A percentile compares a stretch with the other conserved stretches of the same genome.
These are phyloP conservation scores for Istiophorus platypterus DNA, from an alignment of 2,113 vertebrate species.

Conservation along the genomic window DNA sequence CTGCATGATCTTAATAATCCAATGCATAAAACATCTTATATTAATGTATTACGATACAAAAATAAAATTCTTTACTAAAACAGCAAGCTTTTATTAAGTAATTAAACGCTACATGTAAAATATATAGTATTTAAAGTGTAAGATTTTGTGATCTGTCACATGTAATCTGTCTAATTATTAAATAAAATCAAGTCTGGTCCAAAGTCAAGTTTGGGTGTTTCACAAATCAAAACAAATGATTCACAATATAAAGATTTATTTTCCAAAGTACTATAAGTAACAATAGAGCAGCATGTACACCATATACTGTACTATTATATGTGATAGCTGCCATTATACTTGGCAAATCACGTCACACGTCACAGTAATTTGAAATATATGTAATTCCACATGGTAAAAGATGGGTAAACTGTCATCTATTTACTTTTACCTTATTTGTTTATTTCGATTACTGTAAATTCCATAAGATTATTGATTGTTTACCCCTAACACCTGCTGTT, in stretches of 20 bases:
- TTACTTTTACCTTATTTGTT: slow-evolving; percentile 8
- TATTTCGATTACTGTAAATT: background rate
- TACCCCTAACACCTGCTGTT: slow-evolving; percentile 23
- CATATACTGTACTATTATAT: background rate
- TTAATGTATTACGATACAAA: too few relatives aligned
- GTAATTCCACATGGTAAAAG: background rate
- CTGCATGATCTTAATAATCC: too few relatives aligned
- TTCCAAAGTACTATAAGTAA: background rate
- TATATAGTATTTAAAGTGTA: too few relatives aligned
- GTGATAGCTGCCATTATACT: background rate
- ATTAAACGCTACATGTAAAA: too few relatives aligned
- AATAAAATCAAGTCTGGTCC: too few relatives aligned
- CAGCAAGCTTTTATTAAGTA: too few relatives aligned
- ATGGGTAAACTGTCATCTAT: background rate
- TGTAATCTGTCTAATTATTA: too few relatives aligned
- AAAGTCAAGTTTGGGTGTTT: background rate
- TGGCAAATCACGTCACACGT: background rate
- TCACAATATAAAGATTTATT: too few relatives aligned
- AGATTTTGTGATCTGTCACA: too few relatives aligned
- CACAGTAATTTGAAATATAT: background rate
- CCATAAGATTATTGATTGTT: slow-evolving; percentile 12
- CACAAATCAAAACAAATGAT: background rate
- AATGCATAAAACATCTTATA: too few relatives aligned
- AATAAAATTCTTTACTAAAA: too few relatives aligned
- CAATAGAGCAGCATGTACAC: background rate